Base-by-base conservation (phyloP, 2,113 vertebrate genomes). In the Atrichornis clamosus region DNA sequence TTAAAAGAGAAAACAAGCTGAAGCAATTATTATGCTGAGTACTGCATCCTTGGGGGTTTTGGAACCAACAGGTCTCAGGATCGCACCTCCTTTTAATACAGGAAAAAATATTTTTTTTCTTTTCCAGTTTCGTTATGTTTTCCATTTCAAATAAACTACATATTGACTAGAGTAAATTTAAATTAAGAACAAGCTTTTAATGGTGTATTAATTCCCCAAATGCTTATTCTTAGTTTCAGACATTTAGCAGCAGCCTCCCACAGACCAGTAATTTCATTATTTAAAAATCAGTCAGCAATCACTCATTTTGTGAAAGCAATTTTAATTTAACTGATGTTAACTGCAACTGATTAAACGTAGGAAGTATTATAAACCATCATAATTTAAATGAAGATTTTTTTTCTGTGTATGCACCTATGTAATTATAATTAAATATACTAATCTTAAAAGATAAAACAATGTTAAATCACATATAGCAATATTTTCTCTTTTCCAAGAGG, bases 251-350 rank as follows among this genome's bases (percentile, higher is more conserved):
- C 53, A 82, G 64, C 52, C 90, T 95, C 78, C 78, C 74, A 92
- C 18, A 79, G 82, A 88, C 21, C 49, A 76, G 11, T 63, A 76
- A 91, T 69, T 81, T 81, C 12, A 37, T 64, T 79, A 78, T 82
- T 85, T 76, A 72, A 92, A 74, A 79, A 79, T 47, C 47, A 82
- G 62, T 72, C 70, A 91, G 70, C 53, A 83, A 24, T 87, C 79
- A 85, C 26, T 92, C 42, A 72, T 64, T 85, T 70, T 64, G 32
- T 49, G 77, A 91, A 77, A 53, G 39, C 1, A 10, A 85, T 79
- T 88, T 93, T 87, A 82, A 87, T 95, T 84, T 82, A 79, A 87
- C 53, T 75, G 56, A 85, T n/a, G 33, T 55, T 85, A 95, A 76
- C 62, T 79, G 56, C 13, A 88, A 56, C 32, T 14, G 16, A 35